A percentile compares a stretch with the other conserved stretches of the same genome.
phyloP scores from a whole-genome alignment of 2,113 vertebrate species.

The Halcyon malimbica region DNA sequence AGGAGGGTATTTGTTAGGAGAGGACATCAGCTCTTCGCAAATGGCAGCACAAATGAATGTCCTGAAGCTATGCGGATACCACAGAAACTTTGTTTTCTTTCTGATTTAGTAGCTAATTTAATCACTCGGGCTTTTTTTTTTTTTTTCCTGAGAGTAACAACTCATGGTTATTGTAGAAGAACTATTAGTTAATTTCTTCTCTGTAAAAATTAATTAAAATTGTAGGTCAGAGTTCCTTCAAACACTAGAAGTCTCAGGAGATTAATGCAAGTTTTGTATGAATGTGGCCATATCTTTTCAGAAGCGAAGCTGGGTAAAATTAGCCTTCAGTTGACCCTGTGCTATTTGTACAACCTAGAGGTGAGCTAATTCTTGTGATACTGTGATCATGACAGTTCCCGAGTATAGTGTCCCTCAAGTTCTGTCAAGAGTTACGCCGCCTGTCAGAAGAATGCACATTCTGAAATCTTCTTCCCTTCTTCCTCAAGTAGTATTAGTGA shows the following conservation, averaged over 20 bases:
- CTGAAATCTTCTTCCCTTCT: not conserved
- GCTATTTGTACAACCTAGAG: not conserved
- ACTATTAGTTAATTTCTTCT: not conserved
- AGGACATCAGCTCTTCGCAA: not conserved
- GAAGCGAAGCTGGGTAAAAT: not conserved
- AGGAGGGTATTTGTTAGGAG: no score
- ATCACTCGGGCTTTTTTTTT: no score
- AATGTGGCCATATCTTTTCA: fast-evolving
- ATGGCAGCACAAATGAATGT: not conserved
- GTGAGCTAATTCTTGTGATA: not conserved
- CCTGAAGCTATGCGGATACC: not conserved
- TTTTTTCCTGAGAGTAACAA: not conserved
- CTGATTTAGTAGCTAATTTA: not conserved
- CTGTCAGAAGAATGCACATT: not conserved
- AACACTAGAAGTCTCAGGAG: not conserved
- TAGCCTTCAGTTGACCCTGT: fast-evolving
- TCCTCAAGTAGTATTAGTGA: not conserved
- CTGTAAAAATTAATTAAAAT: not conserved
- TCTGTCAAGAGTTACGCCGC: not conserved
- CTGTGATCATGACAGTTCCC: not conserved
- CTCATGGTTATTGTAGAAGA: not conserved
- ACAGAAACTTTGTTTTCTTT: not conserved
- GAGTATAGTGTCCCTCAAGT: not conserved
- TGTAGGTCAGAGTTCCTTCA: not conserved
- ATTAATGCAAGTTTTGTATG: not conserved